Base-by-base conservation (phyloP, 2,888 invertebrate genomes). In the Coleophora deauratella region DNA sequence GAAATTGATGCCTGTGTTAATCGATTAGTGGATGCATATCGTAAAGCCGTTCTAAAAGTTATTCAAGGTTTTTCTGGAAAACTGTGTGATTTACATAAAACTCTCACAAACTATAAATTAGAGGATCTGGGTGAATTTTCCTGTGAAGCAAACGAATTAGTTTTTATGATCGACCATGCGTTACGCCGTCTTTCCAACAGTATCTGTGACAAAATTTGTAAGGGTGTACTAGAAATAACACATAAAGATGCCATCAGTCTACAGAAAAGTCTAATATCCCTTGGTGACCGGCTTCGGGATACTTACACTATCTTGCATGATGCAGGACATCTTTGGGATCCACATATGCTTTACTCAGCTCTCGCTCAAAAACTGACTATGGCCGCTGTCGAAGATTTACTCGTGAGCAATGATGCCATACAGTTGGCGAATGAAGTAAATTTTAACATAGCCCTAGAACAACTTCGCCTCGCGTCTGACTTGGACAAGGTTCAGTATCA, bases 341-440 rank as follows among this genome's bases (percentile, higher is more conserved):
- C 66, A 42, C 82, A 81, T 51, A 72, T 78, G 47, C 41, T 72
- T 39, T 72, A 81, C 10, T 58, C 68, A 15, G 73, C 68, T 41
- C 59, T 72, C 11, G 74, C 68, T 14, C 77, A 76, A 51, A 77
- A 72, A 44, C 50, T 82, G 27, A 75, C 73, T 3, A 63, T 75
- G 37, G 65, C 74, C n/a, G 68, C 72, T 28, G 72, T 82, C 4
- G 84, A 82, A 61, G 79, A 81, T 51, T 54, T 80, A 27, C 52
- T 76, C 10, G 73, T 72, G 15, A 70, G 40, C 45, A 56, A 82
- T 45, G 84, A 84, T 55, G 43, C 57, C 3, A 43, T 58, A 7
- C 68, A 82, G 51, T 57, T 73, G 32, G 57, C 70, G 9, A 68
- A 67, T 48, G 82, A 84, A 53, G 47, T 77, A 0, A 36, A 55